Conservation (phyloP, 2,888 invertebrate genomes). For the Tiliacea citrago region DNA sequence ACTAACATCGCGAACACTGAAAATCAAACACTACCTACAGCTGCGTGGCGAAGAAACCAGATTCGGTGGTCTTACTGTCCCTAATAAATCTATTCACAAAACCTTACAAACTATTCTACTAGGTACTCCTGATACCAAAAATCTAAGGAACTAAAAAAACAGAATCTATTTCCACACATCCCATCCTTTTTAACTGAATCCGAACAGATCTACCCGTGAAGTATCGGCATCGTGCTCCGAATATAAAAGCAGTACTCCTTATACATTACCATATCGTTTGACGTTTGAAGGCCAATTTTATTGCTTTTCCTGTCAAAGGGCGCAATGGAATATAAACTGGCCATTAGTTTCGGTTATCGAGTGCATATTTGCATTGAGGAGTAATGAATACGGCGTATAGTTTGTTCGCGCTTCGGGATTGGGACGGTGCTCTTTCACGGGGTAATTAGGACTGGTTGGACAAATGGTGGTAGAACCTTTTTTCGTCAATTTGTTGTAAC, state of each 20-base stretch:
- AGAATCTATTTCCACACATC: conserved; percentile 71
- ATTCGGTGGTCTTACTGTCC: too few species aligned
- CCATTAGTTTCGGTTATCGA: conserved; percentile 75
- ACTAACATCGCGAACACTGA: too few species aligned
- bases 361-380: conserved; percentile 40
- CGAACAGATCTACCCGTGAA: conserved; percentile 86
- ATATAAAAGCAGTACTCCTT: conserved; percentile 83
- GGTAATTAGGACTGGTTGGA: neutral
- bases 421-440: neutral
- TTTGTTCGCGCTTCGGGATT: conserved; percentile 20
- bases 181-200: conserved; percentile 81
- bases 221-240: conserved; percentile 84
- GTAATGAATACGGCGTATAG: conserved; percentile 35
- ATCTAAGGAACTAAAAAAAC: neutral
- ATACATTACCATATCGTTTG: conserved; percentile 87
- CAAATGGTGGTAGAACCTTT: neutral
- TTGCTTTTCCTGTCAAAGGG: conserved; percentile 84
- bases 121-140: neutral
- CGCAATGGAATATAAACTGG: conserved; percentile 84
- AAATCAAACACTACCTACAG: too few species aligned
- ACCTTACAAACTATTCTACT: too few species aligned
- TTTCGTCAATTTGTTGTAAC: neutral
- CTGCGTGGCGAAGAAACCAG: too few species aligned
- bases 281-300: conserved; percentile 88
- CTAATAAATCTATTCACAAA: too few species aligned